These are phyloP conservation scores for Nephrotoma guestfalica DNA, from an alignment of 2,888 invertebrate genomes.

Conservation along the genomic window DNA sequence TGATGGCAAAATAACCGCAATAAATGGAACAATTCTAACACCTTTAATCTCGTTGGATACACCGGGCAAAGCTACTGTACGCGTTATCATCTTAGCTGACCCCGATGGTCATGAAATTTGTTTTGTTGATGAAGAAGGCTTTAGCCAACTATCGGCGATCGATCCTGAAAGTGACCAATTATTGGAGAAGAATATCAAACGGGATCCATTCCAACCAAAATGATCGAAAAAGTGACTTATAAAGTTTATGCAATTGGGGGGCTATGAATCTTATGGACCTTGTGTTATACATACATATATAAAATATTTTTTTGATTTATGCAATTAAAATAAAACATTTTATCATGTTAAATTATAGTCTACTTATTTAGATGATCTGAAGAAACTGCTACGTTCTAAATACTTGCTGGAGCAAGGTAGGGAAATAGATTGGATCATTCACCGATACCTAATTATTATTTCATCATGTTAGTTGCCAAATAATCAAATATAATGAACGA, in stretches of 20 bases:
- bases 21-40: conserved; percentile 63
- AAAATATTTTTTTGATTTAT: background rate
- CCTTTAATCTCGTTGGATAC: conserved; percentile 88
- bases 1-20: conserved; percentile 54
- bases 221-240: background rate
- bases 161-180: conserved; percentile 72
- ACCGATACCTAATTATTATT: too few relatives aligned
- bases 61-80: conserved; percentile 92
- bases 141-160: conserved; percentile 69
- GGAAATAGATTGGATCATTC: too few relatives aligned
- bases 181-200: conserved; percentile 56
- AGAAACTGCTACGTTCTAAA: too few relatives aligned
- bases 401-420: too few relatives aligned
- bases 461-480: too few relatives aligned
- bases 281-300: too few relatives aligned
- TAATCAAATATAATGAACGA: too few relatives aligned
- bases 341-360: too few relatives aligned
- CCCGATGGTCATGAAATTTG: conserved; percentile 97
- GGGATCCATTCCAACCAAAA: conserved; percentile 28
- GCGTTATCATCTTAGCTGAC: conserved; percentile 92
- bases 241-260: background rate
- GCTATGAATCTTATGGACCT: background rate
- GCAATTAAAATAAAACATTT: background rate
- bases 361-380: too few relatives aligned
- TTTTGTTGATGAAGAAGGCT: conserved; percentile 95